Percentiles rank a stretch among this genome's conserved stretches.
Evolutionary conservation across 2,888 invertebrate species (phyloP).

Genomic region (Nomada flava): DNA sequence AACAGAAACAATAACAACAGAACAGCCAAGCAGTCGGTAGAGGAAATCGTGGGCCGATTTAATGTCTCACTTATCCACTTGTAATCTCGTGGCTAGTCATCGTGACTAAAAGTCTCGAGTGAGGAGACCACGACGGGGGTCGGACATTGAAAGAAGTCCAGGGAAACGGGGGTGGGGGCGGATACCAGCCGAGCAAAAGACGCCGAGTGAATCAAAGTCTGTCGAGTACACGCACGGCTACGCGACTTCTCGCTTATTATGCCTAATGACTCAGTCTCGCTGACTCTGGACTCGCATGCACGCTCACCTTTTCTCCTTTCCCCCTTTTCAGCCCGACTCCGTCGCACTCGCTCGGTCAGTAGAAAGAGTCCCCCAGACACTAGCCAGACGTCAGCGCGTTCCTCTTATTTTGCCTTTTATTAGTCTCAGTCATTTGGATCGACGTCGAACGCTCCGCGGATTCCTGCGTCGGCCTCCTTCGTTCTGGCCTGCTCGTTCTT

Average conservation of each 20-base stretch:
- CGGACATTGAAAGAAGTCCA: conserved; percentile 24
- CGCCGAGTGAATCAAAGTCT: conserved; percentile 65
- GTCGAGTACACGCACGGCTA: conserved; percentile 55
- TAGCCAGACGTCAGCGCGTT: conserved; percentile 74
- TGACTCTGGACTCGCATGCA: conserved; percentile 35
- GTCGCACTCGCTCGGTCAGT: conserved; percentile 44
- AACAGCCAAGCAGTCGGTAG: not conserved
- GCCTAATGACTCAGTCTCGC: conserved; percentile 69
- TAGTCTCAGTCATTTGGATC: conserved; percentile 63
- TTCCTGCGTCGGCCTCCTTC: conserved; percentile 14
- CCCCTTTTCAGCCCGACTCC: conserved; percentile 33
- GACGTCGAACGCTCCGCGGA: conserved; percentile 56
- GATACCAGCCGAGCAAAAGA: conserved; percentile 41
- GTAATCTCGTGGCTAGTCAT: conserved; percentile 65
- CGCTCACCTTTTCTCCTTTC: conserved; percentile 39
- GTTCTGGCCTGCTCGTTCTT: not conserved
- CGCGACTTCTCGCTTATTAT: conserved; percentile 67
- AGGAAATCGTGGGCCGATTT: conserved; percentile 70
- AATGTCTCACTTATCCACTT: conserved; percentile 72
- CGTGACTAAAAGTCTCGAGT: conserved; percentile 61
- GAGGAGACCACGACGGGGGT: conserved; percentile 38
- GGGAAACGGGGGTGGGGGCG: conserved; percentile 5
- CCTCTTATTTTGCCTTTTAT: conserved; percentile 64
- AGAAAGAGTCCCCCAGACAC: conserved; percentile 66
- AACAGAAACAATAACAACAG: too few relatives aligned